These are phyloP conservation scores for Clistopyga incitator DNA, from an alignment of 2,888 invertebrate genomes.

Conservation along the genomic window DNA sequence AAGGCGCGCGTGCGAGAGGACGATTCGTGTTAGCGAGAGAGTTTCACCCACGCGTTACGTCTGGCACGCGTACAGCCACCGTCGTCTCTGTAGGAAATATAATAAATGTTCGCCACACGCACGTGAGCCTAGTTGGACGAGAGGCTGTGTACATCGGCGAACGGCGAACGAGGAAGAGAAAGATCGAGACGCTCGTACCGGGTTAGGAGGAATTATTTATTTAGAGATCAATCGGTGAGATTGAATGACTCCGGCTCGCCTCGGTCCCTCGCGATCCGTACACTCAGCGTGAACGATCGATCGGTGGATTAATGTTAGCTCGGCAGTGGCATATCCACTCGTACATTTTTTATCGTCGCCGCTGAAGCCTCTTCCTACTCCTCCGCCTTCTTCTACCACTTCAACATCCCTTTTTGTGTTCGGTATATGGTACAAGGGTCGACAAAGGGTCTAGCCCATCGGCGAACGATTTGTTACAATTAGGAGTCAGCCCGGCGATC, in stretches of 20 bases:
- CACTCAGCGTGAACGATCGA: constrained; percentile 31
- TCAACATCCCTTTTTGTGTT: constrained; percentile 21
- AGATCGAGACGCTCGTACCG: not conserved
- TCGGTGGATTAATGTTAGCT: constrained; percentile 29
- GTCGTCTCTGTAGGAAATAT: constrained; percentile 47
- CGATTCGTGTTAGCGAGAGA: constrained; percentile 25
- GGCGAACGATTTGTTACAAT: constrained; percentile 77
- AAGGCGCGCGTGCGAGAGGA: constrained; percentile 25
- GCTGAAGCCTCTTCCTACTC: not conserved
- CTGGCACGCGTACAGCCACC: constrained; percentile 34
- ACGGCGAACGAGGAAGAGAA: constrained; percentile 23
- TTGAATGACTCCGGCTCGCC: constrained; percentile 30
- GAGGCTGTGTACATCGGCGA: constrained; percentile 17
- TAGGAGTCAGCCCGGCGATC: constrained; percentile 70
- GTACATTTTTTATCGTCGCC: constrained; percentile 30
- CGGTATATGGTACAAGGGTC: constrained; percentile 63
- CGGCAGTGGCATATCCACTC: constrained; percentile 29
- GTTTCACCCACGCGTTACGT: constrained; percentile 44
- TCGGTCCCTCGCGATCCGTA: not conserved
- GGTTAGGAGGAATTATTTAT: constrained; percentile 52
- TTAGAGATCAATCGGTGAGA: constrained; percentile 57
- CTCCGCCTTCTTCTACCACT: not conserved
- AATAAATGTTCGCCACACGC: constrained; percentile 59
- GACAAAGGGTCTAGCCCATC: constrained; percentile 52
- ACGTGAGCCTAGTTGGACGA: constrained; percentile 6